Evolutionary conservation across 2,888 invertebrate species (phyloP).

Genomic region (Lasioglossum leucozonium): DNA sequence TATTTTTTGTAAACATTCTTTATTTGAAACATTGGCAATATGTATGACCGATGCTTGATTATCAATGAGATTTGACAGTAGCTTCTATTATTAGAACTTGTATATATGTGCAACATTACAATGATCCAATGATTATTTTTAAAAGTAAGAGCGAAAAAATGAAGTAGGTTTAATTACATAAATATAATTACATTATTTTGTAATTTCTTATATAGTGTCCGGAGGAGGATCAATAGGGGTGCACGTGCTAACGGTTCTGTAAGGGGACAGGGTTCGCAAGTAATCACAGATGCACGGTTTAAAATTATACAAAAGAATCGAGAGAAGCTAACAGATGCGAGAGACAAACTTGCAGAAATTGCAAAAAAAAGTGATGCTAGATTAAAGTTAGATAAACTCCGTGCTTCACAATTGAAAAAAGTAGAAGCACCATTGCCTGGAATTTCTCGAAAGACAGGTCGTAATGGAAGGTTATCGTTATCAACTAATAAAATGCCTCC

Average conservation of each 20-base stretch:
- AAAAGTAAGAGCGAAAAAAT: background rate
- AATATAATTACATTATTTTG: background rate
- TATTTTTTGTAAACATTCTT: background rate
- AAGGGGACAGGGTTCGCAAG: slow-evolving; percentile 68
- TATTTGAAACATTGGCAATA: background rate
- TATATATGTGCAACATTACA: background rate
- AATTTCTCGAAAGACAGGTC: slow-evolving; percentile 85
- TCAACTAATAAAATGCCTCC: slow-evolving; percentile 84
- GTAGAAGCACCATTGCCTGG: slow-evolving; percentile 83
- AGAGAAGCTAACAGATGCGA: slow-evolving; percentile 90
- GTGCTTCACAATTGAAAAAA: slow-evolving; percentile 83
- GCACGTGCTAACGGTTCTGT: slow-evolving; percentile 67
- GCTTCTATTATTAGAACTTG: background rate
- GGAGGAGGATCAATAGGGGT: slow-evolving; percentile 71
- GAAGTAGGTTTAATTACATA: background rate
- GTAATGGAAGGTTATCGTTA: slow-evolving; percentile 86
- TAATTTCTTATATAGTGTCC: slow-evolving; percentile 58
- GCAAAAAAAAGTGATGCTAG: slow-evolving; percentile 91
- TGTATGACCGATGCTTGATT: background rate
- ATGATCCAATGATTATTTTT: background rate
- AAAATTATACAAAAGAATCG: slow-evolving; percentile 92
- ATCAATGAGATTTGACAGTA: background rate
- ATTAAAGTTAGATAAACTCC: slow-evolving; percentile 88
- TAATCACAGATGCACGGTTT: slow-evolving; percentile 89
- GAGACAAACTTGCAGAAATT: slow-evolving; percentile 91